Percentiles rank a stretch among this genome's conserved stretches.
Conservation (phyloP, 2,797 vertebrate genomes). For the Steatocranus sp. region DNA sequence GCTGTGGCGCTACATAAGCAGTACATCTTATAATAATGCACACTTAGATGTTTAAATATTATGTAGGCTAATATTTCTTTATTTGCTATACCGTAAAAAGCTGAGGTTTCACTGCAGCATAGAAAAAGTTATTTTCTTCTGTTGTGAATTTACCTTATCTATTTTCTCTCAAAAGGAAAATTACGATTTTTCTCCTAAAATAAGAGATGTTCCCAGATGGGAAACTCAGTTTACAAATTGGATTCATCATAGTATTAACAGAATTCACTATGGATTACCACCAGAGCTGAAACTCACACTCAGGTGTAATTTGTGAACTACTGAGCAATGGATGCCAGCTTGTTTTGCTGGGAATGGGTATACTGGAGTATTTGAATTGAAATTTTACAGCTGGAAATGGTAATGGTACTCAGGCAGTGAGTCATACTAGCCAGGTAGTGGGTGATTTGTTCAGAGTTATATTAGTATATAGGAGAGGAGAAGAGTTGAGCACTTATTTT, state of each 20-base stretch:
- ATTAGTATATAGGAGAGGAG: not conserved
- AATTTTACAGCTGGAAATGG: not conserved
- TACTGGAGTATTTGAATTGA: not conserved
- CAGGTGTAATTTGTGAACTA: not conserved
- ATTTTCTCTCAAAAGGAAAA: not conserved
- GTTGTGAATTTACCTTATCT: not conserved
- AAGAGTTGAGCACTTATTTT: not conserved
- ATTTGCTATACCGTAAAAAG: not conserved
- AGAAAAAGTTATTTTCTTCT: not conserved
- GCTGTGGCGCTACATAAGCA: not conserved
- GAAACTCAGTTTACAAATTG: not conserved
- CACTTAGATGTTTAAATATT: not conserved
- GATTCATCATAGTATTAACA: constrained; percentile 1
- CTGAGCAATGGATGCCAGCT: not conserved
- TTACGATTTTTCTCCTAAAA: constrained; percentile 14
- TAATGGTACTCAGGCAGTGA: not conserved
- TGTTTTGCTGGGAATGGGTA: not conserved
- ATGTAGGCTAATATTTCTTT: not conserved
- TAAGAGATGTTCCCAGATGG: constrained; percentile 2
- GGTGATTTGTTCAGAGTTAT: not conserved
- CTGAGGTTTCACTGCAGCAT: not conserved
- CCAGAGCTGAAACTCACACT: not conserved
- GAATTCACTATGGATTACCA: constrained; percentile 2
- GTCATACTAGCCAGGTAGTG: not conserved
- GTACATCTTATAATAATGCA: not conserved